Base-by-base conservation (phyloP, 2,888 invertebrate genomes). In the Athalia rosae region DNA sequence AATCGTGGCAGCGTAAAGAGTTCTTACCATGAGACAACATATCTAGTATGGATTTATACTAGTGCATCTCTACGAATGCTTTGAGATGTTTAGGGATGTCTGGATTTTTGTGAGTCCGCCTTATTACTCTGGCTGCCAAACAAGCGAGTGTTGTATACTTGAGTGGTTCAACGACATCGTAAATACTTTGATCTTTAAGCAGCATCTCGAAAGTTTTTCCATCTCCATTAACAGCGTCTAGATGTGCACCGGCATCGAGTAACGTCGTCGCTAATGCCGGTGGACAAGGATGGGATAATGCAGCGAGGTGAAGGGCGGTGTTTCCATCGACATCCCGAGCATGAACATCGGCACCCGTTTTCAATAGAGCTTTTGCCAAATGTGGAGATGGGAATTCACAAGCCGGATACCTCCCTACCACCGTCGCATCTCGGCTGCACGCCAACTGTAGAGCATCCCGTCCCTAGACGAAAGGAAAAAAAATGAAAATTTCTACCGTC, bases 271-370 rank as follows among this genome's bases (percentile, higher is more conserved):
- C 94, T 61, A 97, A 92, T 62, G 93, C 93, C 3, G 93, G 91
- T 0, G 95, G 94, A 84, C 95, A 95, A 0, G 95, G 95, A 81
- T 91, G 90, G 78, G 94, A 93, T 89, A 94, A 93, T 80, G 96
- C 96, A 0, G 95, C 95, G 79, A 97, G 92, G 89, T 98, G 98
- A 71, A 98, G 92, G 9, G 98, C 95, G 28, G 97, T 97, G 91
- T 97, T 97, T 28, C 96, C 96, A 77, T 94, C 94, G 76, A 94
- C 93, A 90, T 98, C 98, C 3, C 93, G 90, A 0, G 94, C 94
- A 90, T 95, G 95, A 0, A 95, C 94, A 90, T 95, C 93, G 0
- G 97, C 97, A 9, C 98, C 98, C 43, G 96, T 96, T 82, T 94
- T 93, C 80, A 97, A 91, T 86, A 98, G 91, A 78, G 96, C 93